These are phyloP conservation scores for Chelmon rostratus DNA, from an alignment of 2,797 vertebrate genomes.

Conservation along the genomic window DNA sequence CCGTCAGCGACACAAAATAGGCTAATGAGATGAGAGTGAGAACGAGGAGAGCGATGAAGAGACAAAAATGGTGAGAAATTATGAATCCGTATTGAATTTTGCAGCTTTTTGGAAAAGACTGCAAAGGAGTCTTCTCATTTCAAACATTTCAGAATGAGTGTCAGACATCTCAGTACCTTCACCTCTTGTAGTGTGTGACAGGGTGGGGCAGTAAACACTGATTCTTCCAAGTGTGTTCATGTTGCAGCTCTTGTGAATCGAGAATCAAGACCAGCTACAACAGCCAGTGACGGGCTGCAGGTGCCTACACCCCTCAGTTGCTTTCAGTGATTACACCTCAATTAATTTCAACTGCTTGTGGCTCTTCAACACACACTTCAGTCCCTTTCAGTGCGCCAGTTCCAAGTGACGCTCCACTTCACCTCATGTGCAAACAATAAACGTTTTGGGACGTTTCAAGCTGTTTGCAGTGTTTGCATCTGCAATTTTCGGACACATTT, in stretches of 20 bases:
- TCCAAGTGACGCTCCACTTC: neutral
- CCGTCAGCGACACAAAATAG: conserved; percentile 59
- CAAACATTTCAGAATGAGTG: neutral
- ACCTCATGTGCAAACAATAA: too few species aligned
- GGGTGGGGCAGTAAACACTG: neutral
- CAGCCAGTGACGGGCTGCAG: neutral
- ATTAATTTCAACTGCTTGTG: neutral
- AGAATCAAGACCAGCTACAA: neutral
- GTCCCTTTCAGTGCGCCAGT: neutral
- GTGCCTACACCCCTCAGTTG: too few species aligned
- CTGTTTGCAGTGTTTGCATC: neutral
- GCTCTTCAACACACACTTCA: neutral
- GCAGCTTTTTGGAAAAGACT: conserved; percentile 21
- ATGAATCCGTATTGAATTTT: conserved; percentile 34
- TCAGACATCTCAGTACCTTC: neutral
- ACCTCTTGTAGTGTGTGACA: neutral
- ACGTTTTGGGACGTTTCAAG: neutral
- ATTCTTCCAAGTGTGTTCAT: neutral
- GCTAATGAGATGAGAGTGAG: conserved; percentile 63
- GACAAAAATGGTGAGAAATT: conserved; percentile 23
- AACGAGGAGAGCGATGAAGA: conserved; percentile 40
- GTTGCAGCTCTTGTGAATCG: neutral
- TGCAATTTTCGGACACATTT: neutral
- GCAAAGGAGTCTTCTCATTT: conserved; percentile 3
- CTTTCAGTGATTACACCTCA: neutral